phyloP scores from a whole-genome alignment of 2,113 vertebrate species.

The Peromyscus polionotus region DNA sequence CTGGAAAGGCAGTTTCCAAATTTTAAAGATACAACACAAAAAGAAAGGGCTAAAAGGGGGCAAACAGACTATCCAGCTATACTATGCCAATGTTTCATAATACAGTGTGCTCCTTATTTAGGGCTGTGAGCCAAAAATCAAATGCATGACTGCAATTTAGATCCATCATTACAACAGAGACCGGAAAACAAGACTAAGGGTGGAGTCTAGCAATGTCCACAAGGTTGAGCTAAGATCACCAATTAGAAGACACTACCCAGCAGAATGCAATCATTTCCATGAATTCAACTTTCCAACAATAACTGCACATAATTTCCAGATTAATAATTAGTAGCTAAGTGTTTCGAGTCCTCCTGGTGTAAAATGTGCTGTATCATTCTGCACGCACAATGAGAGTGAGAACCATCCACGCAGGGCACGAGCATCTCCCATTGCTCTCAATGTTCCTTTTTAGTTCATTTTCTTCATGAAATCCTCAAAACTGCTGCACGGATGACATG shows the following conservation, averaged over 20 bases:
- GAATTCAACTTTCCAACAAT: neutral
- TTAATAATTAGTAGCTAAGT: conserved; percentile 64
- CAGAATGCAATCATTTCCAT: conserved; percentile 35
- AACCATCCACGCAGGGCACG: conserved; percentile 66
- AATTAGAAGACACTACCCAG: conserved; percentile 31
- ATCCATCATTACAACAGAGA: conserved; percentile 63
- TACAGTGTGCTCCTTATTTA: conserved; percentile 76
- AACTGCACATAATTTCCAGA: conserved; percentile 9
- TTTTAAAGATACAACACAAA: conserved; percentile 77
- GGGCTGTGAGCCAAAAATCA: conserved; percentile 76
- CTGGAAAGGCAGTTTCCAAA: conserved; percentile 66
- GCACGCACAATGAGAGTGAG: neutral
- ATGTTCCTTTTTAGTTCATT: conserved; percentile 17
- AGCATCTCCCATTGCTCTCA: neutral
- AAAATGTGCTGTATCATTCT: neutral
- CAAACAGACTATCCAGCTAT: conserved; percentile 34
- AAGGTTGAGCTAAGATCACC: conserved; percentile 51
- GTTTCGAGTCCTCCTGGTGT: conserved; percentile 65
- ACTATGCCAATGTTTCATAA: conserved; percentile 77
- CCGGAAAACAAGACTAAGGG: conserved; percentile 50
- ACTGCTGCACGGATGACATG: conserved; percentile 53
- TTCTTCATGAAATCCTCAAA: conserved; percentile 48
- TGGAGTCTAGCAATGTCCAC: conserved; percentile 65
- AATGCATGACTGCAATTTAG: conserved; percentile 66
- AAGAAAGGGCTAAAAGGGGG: conserved; percentile 49